Evolutionary conservation across 92 coral and sea anemone genomes (phyloP), one percentile per base, ranked within the genome.

Genomic region (Phenganax marumi): DNA sequence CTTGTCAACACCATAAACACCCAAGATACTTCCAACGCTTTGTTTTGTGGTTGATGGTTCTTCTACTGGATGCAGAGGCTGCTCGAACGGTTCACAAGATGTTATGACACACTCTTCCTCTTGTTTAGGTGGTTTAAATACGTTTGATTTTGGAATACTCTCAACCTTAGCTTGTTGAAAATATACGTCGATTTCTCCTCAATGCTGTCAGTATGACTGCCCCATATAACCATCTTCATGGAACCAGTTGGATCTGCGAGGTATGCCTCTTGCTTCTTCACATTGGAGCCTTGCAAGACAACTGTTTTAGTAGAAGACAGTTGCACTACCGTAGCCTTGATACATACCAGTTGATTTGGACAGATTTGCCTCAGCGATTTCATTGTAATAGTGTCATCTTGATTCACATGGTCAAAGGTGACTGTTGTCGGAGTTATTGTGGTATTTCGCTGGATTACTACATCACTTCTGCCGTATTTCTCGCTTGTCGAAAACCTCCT

Each of bases 401-500:
- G 88, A 64, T 60, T 68, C 33, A 76, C 79, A 88, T 90, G 85
- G 12, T 63, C 89, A 63, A 87, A 90, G 75, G 24, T 11, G 18
- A 72, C 55, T 58, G 74, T 14, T 66, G 81, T 85, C 76, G 87
- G 77, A 25, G 85, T 78, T 33, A 33, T 33, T 33, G 43, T 33
- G 61, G 89, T 89, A 52, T 86, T 72, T 55, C 86, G 83, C 81
- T 69, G 63, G 58, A 91, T 88, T 23, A 88, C 76, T 61, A 86
- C 60, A 72, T 88, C 91, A 12, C 84, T 61, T 64, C 84, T 82
- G 22, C 93, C 93, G 88, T 85, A 90, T 79, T 88, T 84, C 81
- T 58, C 49, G 79, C 89, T 88, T 50, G 84, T 88, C 57, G 14
- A 66, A 84, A n/a, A 82, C 22, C 22, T 55, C 33, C 68, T 77